A percentile compares a stretch with the other conserved stretches of the same genome.
Evolutionary conservation across 2,797 vertebrate genomes (phyloP).

Genomic region (Halcyon chelicuti): DNA sequence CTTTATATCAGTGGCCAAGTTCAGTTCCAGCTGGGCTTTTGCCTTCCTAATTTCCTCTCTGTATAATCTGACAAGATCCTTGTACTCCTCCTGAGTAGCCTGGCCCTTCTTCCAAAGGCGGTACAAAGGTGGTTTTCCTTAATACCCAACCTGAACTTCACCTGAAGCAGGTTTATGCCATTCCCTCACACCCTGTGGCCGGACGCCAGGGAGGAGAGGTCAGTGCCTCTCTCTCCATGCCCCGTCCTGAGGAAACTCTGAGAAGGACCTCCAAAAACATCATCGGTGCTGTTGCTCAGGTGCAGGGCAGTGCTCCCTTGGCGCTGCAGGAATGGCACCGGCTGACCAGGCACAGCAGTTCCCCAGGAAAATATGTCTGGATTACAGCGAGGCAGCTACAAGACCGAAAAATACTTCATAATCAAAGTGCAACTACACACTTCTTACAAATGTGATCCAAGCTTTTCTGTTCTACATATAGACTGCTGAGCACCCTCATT

Average conservation of each 20-base stretch:
- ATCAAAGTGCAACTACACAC: accelerated
- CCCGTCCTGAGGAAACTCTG: not conserved
- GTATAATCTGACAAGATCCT: too few species aligned
- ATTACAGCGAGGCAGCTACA: not conserved
- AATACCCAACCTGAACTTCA: not conserved
- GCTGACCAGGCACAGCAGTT: not conserved
- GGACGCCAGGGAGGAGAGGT: accelerated
- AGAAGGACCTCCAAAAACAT: not conserved
- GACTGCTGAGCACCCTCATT: accelerated
- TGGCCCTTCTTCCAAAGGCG: too few species aligned
- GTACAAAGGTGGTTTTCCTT: not conserved
- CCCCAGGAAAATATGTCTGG: accelerated
- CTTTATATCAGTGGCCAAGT: too few species aligned
- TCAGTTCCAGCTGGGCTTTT: too few species aligned
- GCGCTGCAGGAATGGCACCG: accelerated
- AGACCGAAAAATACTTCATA: not conserved
- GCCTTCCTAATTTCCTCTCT: too few species aligned
- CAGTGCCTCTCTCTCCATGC: accelerated
- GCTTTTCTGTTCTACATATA: accelerated
- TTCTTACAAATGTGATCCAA: not conserved
- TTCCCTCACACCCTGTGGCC: accelerated
- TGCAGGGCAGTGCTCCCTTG: accelerated
- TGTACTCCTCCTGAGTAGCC: too few species aligned
- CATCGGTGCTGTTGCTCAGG: accelerated
- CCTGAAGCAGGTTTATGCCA: not conserved